Conservation (phyloP, 2,888 invertebrate species). For the Hedya salicella region DNA sequence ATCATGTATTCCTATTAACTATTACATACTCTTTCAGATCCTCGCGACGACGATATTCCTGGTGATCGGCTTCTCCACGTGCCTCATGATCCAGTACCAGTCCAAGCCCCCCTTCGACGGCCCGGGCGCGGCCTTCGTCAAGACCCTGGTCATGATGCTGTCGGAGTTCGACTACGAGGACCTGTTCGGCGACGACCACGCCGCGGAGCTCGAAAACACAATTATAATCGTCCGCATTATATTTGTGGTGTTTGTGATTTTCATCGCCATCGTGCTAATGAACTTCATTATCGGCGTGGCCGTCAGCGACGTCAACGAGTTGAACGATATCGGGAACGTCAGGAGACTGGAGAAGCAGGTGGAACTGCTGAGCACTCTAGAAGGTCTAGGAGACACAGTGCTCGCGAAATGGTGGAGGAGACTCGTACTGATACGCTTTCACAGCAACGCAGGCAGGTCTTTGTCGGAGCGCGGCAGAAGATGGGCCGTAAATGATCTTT, state of each 20-base stretch:
- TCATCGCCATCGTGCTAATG: conserved; percentile 68
- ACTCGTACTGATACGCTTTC: neutral
- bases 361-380: conserved; percentile 58
- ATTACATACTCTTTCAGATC: conserved; percentile 20
- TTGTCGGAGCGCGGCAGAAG: neutral
- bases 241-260: conserved; percentile 62
- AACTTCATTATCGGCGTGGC: no score
- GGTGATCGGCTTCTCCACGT: conserved; percentile 6
- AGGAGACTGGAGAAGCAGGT: conserved; percentile 65
- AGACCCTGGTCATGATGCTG: conserved; percentile 25
- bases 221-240: conserved; percentile 37
- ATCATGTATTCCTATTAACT: no score
- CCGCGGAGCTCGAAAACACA: neutral
- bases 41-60: conserved; percentile 17
- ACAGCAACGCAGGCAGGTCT: neutral
- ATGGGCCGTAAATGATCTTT: neutral
- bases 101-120: conserved; percentile 9
- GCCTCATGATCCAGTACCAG: conserved; percentile 23
- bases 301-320: conserved; percentile 65
- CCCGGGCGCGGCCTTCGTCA: conserved; percentile 4
- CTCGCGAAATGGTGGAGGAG: conserved; percentile 6
- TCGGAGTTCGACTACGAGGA: conserved; percentile 22
- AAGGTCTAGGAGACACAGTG: conserved; percentile 35
- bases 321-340: conserved; percentile 65
- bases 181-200: conserved; percentile 4